These are phyloP conservation scores for Dicrurus megarhynchus DNA, from an alignment of 2,113 vertebrate genomes.

Conservation along the genomic window DNA sequence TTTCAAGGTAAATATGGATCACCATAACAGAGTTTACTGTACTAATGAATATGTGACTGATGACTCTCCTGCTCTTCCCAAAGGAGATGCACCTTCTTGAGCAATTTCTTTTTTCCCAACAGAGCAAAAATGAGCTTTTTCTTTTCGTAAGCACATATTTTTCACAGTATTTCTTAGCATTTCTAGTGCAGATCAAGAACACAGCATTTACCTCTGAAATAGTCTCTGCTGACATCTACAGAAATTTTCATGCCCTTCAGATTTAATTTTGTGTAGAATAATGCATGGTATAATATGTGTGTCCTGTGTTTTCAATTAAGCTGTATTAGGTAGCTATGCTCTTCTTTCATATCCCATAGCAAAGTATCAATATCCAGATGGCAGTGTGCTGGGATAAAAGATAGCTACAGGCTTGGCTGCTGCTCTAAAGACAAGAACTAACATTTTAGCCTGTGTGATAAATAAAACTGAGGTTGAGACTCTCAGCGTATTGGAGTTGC, in stretches of 20 bases:
- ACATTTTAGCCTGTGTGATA: slow-evolving; percentile 31
- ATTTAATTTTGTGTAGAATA: slow-evolving; percentile 29
- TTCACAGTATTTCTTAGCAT: background rate
- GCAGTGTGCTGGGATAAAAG: slow-evolving; percentile 7
- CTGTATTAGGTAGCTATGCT: slow-evolving; percentile 20
- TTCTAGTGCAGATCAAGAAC: background rate
- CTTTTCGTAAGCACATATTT: background rate
- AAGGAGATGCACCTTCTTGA: background rate
- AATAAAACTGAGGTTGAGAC: slow-evolving; percentile 39
- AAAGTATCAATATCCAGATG: slow-evolving; percentile 31
- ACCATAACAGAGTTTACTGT: background rate
- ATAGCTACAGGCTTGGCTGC: slow-evolving; percentile 26
- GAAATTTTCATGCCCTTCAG: background rate
- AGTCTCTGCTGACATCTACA: background rate
- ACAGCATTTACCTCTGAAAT: background rate
- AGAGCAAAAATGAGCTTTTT: background rate
- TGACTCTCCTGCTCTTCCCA: background rate
- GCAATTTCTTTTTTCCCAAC: background rate
- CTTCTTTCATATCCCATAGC: slow-evolving; percentile 20
- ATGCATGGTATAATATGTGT: background rate
- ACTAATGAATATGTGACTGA: background rate
- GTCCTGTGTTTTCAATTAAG: slow-evolving; percentile 48
- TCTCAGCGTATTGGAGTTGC: slow-evolving; percentile 33
- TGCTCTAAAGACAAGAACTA: slow-evolving; percentile 40
- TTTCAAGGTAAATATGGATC: background rate